Evolutionary conservation across 1,140 invertebrate genomes (phyloP), one percentile per base, ranked within the genome.

Genomic region (Caenorhabditis tropicalis): DNA sequence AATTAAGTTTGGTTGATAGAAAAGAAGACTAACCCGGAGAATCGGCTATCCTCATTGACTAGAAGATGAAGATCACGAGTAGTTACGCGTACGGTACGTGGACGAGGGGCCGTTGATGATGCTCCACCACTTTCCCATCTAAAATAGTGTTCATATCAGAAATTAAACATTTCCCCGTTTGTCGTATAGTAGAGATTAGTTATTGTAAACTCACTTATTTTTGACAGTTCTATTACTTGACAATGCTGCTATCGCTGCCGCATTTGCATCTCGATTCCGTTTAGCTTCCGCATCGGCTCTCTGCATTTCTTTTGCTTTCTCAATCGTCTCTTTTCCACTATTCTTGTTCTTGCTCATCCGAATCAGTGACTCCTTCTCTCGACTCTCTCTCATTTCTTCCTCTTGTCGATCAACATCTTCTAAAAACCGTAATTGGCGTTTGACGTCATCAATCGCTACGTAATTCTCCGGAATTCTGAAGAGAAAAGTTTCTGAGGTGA

Each of bases 221-320:
- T 81, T 87, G 15, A 31, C 33, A 16, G 74, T 48, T 33, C 46
- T 85, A 29, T 70, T 84, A n/a, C 65, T 65, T 7, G 65, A 81
- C 43, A 87, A 53, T 19, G 87, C 87, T 33, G 86, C 86, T n/a
- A 87, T 86, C 9, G 87, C 87, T 19, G 86, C 86, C 9, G 86
- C 87, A 46, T 87, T 87, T 12, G 87, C 87, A 81, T 87, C 87
- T 36, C 87, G 86, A 87, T 87, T 87, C 12, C 87, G 5, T 51
- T 81, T 83, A 27, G 81, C 87, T 27, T 87, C 83, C 3, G 86
- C 85, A 53, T 87, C 87, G 9, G 80, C 79, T 46, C 82, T 48
- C 56, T 87, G 87, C 79, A 87, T 85, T 82, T 85, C 84, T 81
- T 87, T 87, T 5, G 86, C 86, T 36, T 87, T 87, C 53, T 87